Conservation (phyloP, 1,140 invertebrate species). For the Triops longicaudatus region DNA sequence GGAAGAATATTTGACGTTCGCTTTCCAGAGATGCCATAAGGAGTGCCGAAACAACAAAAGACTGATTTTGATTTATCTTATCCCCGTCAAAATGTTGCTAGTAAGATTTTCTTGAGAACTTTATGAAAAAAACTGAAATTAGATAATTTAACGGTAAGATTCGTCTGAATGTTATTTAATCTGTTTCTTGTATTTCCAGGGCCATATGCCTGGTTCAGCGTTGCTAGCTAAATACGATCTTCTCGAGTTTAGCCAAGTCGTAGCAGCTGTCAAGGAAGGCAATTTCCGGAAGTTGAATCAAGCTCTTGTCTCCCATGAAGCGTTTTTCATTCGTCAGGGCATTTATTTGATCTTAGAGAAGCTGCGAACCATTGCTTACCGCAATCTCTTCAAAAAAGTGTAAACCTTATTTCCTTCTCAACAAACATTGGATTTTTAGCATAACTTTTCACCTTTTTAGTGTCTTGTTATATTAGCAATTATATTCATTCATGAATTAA, state of each 20-base stretch:
- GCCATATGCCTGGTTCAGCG: constrained; percentile 72
- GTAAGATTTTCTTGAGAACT: constrained; percentile 38
- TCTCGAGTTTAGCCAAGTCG: constrained; percentile 78
- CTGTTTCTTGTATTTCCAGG: constrained; percentile 42
- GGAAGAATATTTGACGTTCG: constrained; percentile 83
- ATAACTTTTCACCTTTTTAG: neutral
- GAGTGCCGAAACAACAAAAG: constrained; percentile 79
- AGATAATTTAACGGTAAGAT: constrained; percentile 17
- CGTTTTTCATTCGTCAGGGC: constrained; percentile 88
- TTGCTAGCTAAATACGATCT: constrained; percentile 84
- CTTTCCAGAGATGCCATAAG: constrained; percentile 82
- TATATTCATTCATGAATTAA: constrained; percentile 25
- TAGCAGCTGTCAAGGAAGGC: constrained; percentile 77
- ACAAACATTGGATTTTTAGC: neutral
- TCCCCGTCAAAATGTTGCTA: constrained; percentile 94
- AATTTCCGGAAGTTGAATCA: constrained; percentile 74
- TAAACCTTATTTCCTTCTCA: constrained; percentile 40
- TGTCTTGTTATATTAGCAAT: neutral
- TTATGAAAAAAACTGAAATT: constrained; percentile 20
- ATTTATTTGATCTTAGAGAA: constrained; percentile 97
- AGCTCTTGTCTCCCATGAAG: constrained; percentile 75
- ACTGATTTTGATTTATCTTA: constrained; percentile 87
- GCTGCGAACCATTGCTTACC: constrained; percentile 85
- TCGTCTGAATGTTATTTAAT: neutral
- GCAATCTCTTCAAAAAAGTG: constrained; percentile 95